These are phyloP conservation scores for Drosophila biarmipes DNA, from an alignment of 1,140 invertebrate species.

Conservation along the genomic window DNA sequence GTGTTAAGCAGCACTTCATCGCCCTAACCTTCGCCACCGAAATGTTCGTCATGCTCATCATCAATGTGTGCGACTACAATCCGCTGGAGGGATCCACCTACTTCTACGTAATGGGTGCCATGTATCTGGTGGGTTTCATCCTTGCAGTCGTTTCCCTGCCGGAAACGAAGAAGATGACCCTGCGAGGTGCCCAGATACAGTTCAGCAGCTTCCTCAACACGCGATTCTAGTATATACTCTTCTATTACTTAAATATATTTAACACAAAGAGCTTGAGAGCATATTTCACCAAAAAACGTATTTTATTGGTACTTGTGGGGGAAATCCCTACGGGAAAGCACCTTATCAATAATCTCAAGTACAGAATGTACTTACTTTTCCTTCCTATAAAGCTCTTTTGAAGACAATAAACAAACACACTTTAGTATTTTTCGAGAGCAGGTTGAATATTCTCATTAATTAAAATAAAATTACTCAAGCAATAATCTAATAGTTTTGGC, in stretches of 20 bases:
- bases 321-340: neutral
- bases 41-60: slow-evolving; percentile 58
- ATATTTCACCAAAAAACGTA: neutral
- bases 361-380: no score
- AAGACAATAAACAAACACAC: no score
- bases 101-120: slow-evolving; percentile 48
- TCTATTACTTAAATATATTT: neutral
- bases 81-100: neutral
- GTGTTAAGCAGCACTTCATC: slow-evolving; percentile 62
- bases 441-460: no score
- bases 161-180: slow-evolving; percentile 56
- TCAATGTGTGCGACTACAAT: slow-evolving; percentile 6
- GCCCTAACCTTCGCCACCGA: slow-evolving; percentile 52
- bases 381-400: neutral
- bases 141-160: slow-evolving; percentile 49
- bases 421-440: no score
- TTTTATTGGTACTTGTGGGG: neutral
- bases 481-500: neutral
- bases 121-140: slow-evolving; percentile 46
- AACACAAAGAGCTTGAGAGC: neutral
- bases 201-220: slow-evolving; percentile 43
- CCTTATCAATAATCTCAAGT: neutral
- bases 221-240: slow-evolving; percentile 6
- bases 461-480: no score
- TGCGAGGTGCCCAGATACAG: slow-evolving; percentile 58